Base-by-base conservation (phyloP, 1,140 invertebrate genomes). In the Drosophila funebris region DNA sequence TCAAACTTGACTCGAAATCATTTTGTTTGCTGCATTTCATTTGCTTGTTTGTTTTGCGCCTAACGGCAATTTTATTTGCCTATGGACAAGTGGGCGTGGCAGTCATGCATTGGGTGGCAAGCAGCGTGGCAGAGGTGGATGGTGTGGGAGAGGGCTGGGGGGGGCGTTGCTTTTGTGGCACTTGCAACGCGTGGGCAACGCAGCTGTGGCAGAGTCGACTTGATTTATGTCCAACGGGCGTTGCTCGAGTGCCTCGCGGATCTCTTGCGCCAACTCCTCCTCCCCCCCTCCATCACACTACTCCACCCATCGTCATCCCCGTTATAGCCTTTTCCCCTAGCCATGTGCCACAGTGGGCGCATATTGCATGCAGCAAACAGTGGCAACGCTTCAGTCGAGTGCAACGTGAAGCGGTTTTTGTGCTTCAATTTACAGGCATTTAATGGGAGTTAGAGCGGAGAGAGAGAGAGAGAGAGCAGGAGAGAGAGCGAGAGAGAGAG, bases 161-260 rank as follows among this genome's bases (percentile, higher is more conserved):
- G 13, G 22, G 1, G 7, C n/a, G 18, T 46, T 46, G 43, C 20
- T 13, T 8, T 36, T 36, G 31, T 53, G 31, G 16, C 33, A 39
- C 52, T 54, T 54, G 36, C n/a, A 33, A 16, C 36, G n/a, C n/a
- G n/a, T n/a, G n/a, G n/a, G n/a, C n/a, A n/a, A 24, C 4, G 53
- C 37, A 43, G 31, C 29, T 58, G 41, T 50, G 27, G 13, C 27
- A 14, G 18, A 18, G 36, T 39, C 54, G 24, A 36, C 67, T 76
- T 81, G 78, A 81, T 81, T 81, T 81, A 81, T 81, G 78, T 36
- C 78, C 73, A 62, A 50, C 39, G 50, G 44, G 33, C 36, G 31
- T 48, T 67, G 29, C 22, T 36, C 31, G 48, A 54, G n/a, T 33
- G 22, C 27, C 16, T 31, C 14, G 37, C 27, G 18, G 8, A n/a